Percentiles rank a stretch among this genome's conserved stretches.
Evolutionary conservation across 2,113 vertebrate species (phyloP).

Genomic region (Tachycineta bicolor): DNA sequence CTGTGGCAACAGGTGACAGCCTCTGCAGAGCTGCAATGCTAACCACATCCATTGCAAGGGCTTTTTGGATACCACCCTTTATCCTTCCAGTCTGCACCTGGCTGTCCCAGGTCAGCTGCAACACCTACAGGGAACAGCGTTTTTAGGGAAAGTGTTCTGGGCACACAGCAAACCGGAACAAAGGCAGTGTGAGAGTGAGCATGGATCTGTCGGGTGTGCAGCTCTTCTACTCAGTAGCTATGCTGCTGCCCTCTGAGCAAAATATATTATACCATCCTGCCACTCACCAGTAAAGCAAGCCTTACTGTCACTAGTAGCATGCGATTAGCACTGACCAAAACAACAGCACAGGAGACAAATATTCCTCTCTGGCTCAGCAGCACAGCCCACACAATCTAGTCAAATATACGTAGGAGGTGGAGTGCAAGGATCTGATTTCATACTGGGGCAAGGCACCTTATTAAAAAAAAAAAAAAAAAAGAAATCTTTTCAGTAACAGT

Average conservation of each 20-base stretch:
- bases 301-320: not conserved
- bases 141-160: rapidly evolving
- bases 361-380: not conserved
- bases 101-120: not conserved
- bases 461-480: not conserved
- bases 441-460: not conserved
- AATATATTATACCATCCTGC: not conserved
- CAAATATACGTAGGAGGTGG: rapidly evolving
- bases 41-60: rapidly evolving
- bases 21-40: not conserved
- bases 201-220: not conserved
- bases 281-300: not conserved
- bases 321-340: not conserved
- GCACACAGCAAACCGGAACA: rapidly evolving
- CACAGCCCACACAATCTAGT: not conserved
- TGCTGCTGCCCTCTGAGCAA: not conserved
- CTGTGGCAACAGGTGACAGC: not conserved
- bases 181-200: not conserved
- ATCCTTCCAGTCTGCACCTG: not conserved
- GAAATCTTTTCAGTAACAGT: not conserved
- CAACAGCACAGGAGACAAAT: not conserved
- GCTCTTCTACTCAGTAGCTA: not conserved
- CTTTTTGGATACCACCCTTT: not conserved
- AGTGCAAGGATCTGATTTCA: not conserved
- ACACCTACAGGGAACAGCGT: not conserved